Evolutionary conservation across 2,113 vertebrate genomes (phyloP).

Genomic region (Mobula hypostoma): DNA sequence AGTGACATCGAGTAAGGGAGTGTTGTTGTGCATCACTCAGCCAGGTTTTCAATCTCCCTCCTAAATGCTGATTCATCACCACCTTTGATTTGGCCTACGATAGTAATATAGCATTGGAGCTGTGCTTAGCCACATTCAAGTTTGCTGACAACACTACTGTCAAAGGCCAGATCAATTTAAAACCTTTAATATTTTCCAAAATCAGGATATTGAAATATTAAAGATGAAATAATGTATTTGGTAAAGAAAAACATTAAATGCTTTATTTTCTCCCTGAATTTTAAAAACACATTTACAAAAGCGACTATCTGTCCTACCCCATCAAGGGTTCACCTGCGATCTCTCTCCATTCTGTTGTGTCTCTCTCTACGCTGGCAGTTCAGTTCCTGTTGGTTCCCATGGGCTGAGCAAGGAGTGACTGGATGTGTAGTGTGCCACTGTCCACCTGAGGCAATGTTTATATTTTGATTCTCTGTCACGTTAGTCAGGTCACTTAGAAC

Average conservation of each 20-base stretch:
- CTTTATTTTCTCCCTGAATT: neutral
- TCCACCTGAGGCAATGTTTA: slow-evolving; percentile 39
- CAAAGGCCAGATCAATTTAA: neutral
- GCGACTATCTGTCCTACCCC: neutral
- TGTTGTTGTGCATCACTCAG: too few relatives aligned
- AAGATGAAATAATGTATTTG: neutral
- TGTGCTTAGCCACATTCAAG: too few relatives aligned
- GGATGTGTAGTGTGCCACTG: slow-evolving; percentile 52
- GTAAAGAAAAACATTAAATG: neutral
- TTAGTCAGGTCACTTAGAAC: slow-evolving; percentile 56
- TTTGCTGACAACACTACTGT: too few relatives aligned
- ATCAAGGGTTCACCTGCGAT: slow-evolving; percentile 67
- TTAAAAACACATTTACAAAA: neutral
- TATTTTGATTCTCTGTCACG: slow-evolving; percentile 42
- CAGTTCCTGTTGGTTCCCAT: slow-evolving; percentile 47
- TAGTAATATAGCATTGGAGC: too few relatives aligned
- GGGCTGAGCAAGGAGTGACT: slow-evolving; percentile 41
- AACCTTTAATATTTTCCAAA: neutral
- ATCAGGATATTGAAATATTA: neutral
- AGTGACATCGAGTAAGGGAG: too few relatives aligned
- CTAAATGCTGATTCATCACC: too few relatives aligned
- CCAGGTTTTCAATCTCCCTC: too few relatives aligned
- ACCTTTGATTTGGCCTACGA: too few relatives aligned
- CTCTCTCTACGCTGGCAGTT: slow-evolving; percentile 65
- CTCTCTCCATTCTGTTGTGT: slow-evolving; percentile 85